Conservation (phyloP, 2,797 vertebrate genomes). For the Argentina silus region DNA sequence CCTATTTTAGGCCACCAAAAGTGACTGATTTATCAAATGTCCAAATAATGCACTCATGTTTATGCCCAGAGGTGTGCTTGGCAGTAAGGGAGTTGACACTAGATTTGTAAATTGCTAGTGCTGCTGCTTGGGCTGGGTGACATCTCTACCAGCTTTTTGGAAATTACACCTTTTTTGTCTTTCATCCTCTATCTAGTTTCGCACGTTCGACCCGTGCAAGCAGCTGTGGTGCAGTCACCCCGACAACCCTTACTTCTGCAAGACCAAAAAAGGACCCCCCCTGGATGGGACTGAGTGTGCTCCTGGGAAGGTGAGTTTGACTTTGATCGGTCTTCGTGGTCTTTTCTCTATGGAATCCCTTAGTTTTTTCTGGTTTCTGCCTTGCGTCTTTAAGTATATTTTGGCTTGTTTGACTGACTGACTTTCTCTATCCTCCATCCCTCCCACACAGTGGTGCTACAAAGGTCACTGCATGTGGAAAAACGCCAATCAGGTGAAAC, state of each 20-base stretch:
- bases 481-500: slow-evolving; percentile 90
- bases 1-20: too few relatives aligned
- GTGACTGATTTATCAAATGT: too few relatives aligned
- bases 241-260: slow-evolving; percentile 98
- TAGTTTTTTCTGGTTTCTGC: not conserved
- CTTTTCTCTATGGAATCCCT: not conserved
- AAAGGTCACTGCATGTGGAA: slow-evolving; percentile 99
- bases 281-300: slow-evolving; percentile 95
- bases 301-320: slow-evolving; percentile 86
- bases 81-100: too few relatives aligned
- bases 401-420: slow-evolving; percentile 1
- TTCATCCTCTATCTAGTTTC: slow-evolving; percentile 82
- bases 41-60: too few relatives aligned
- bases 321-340: not conserved
- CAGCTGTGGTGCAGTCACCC: slow-evolving; percentile 99
- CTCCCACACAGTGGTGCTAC: slow-evolving; percentile 90
- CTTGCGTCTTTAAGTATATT: accelerated
- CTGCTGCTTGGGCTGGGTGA: too few relatives aligned
- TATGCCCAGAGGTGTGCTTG: too few relatives aligned
- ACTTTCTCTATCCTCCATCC: not conserved
- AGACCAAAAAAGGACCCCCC: slow-evolving; percentile 97
- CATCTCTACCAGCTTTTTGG: not conserved
- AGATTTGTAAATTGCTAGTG: too few relatives aligned
- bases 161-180: not conserved
- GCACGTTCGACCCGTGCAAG: slow-evolving; percentile 97